Base-by-base conservation (phyloP, 2,797 vertebrate genomes). In the Lagocephalus sceleratus region DNA sequence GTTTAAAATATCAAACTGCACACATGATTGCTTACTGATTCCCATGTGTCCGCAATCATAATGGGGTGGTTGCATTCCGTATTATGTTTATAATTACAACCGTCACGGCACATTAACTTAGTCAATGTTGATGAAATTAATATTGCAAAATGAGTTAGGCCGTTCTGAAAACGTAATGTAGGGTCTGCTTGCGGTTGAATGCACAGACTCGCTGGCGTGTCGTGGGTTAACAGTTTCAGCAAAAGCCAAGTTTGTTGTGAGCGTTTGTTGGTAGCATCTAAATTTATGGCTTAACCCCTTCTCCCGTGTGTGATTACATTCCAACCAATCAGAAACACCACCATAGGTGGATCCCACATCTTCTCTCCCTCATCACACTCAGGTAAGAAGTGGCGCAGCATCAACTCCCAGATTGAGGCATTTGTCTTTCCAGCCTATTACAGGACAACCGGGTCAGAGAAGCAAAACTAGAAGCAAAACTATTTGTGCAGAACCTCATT, bases 401-500 rank as follows among this genome's bases (percentile, higher is more conserved):
- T 79, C 73, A 73, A 71, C 70, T 77, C 54, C 50, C 72, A 76
- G 77, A 87, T 80, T 72, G 76, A 81, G 72, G 71, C 66, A 78
- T 85, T 87, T 20, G 73, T 85, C 79, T 87, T 84, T 80, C 57
- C 73, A 87, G 78, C 70, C 76, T 78, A 85, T 86, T 83, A 83
- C 77, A 59, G 79, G 78, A 66, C 57, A 81, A 84, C 82, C 81
- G 79, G 79, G 79, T 85, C 75, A 73, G 65, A 81, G 70, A 84
- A 84, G 85, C 80, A n/a, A n/a, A n/a, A 81, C 78, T 71, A 75
- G 79, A 88, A 85, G 82, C 82, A 84, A 87, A 89, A 86, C 86
- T 86, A 89, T 89, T 88, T 86, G 85, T 81, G 85, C 81, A 76
- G 82, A 86, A 88, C 66, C 86, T 88, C 78, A 89, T 88, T 88